These are phyloP conservation scores for Dyspetes luteomarginatus DNA, from an alignment of 2,888 invertebrate genomes.

Conservation along the genomic window DNA sequence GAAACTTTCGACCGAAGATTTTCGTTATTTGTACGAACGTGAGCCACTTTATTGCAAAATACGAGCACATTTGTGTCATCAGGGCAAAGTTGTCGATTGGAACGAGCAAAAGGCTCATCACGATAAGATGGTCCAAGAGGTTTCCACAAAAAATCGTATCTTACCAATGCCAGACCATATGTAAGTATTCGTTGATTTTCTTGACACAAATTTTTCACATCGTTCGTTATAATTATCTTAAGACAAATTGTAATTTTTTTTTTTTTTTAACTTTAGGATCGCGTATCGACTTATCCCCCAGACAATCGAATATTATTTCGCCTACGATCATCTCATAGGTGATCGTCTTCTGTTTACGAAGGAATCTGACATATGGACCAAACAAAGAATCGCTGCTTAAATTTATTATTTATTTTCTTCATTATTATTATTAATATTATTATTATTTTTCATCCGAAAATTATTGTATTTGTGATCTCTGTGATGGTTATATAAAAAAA, in stretches of 20 bases:
- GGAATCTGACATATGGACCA: slow-evolving; percentile 76
- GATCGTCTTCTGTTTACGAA: slow-evolving; percentile 83
- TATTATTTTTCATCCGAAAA: background rate
- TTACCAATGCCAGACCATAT: slow-evolving; percentile 83
- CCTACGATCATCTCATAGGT: slow-evolving; percentile 81
- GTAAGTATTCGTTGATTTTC: slow-evolving; percentile 79
- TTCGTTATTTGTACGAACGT: slow-evolving; percentile 81
- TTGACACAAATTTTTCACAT: background rate
- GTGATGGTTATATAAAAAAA: background rate
- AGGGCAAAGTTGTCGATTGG: slow-evolving; percentile 83
- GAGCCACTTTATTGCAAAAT: slow-evolving; percentile 84
- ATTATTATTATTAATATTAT: background rate
- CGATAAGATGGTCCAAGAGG: slow-evolving; percentile 81
- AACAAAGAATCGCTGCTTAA: slow-evolving; percentile 80
- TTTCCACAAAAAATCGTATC: slow-evolving; percentile 74
- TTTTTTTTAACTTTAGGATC: slow-evolving; percentile 79
- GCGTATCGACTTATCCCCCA: slow-evolving; percentile 83
- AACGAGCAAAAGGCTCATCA: slow-evolving; percentile 82
- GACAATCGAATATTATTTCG: slow-evolving; percentile 84
- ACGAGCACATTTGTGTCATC: slow-evolving; percentile 83
- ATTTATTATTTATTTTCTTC: slow-evolving; percentile 7
- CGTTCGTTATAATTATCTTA: background rate
- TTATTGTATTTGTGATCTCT: background rate
- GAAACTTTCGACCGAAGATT: slow-evolving; percentile 77
- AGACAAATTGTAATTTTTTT: background rate